These are phyloP conservation scores for Anthopleura xanthogrammica DNA, from an alignment of 92 coral and sea anemone genomes.

Conservation along the genomic window DNA sequence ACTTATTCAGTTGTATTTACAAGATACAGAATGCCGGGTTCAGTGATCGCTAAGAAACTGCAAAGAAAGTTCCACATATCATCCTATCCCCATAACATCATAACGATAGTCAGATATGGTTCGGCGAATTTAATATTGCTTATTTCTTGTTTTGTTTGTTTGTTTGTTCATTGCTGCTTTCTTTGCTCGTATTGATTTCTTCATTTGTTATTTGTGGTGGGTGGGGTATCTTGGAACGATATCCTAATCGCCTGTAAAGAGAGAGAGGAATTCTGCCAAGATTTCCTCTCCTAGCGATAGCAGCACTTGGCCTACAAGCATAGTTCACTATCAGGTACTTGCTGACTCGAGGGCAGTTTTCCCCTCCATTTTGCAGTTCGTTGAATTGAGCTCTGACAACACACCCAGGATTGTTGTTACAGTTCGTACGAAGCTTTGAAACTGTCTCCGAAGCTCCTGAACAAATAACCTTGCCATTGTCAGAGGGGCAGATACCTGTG, in stretches of 20 bases:
- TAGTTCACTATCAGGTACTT: conserved; percentile 74
- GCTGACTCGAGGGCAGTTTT: conserved; percentile 74
- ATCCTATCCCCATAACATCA: too few relatives aligned
- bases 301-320: conserved; percentile 72
- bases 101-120: neutral
- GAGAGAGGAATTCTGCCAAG: conserved; percentile 84
- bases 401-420: conserved; percentile 74
- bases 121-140: neutral
- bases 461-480: conserved; percentile 50
- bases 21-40: too few relatives aligned
- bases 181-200: neutral
- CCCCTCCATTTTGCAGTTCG: conserved; percentile 84
- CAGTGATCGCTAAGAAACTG: too few relatives aligned
- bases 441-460: conserved; percentile 87
- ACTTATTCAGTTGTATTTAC: too few relatives aligned
- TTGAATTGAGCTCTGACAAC: conserved; percentile 58
- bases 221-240: conserved; percentile 59
- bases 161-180: neutral
- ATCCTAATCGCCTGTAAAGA: conserved; percentile 62
- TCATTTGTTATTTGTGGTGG: neutral
- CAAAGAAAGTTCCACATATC: too few relatives aligned
- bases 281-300: conserved; percentile 72
- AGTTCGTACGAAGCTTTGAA: conserved; percentile 71
- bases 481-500: conserved; percentile 66
- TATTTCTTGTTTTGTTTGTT: neutral